Conservation (phyloP, 2,113 vertebrate species). For the Benitochromis conjunctus region DNA sequence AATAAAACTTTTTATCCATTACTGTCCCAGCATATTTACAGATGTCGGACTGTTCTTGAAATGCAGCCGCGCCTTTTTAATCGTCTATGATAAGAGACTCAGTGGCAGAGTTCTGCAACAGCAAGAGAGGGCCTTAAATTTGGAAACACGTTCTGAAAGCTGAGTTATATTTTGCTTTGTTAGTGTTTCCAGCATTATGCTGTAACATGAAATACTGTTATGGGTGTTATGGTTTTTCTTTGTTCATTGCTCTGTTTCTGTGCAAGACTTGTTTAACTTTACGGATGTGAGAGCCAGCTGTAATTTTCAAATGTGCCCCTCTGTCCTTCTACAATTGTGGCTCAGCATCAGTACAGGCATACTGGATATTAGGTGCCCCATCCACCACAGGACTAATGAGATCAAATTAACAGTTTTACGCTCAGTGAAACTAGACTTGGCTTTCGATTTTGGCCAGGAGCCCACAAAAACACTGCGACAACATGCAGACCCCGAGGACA, state of each 20-base stretch:
- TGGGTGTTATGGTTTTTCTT: not conserved
- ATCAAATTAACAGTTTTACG: not conserved
- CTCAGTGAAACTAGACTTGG: not conserved
- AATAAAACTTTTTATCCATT: not conserved
- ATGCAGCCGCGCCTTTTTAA: not conserved
- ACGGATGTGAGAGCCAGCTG: not conserved
- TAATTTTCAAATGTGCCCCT: not conserved
- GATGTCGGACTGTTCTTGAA: not conserved
- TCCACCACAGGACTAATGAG: not conserved
- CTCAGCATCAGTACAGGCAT: not conserved
- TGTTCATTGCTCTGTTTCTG: not conserved
- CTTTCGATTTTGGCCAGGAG: not conserved
- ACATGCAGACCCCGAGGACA: not conserved
- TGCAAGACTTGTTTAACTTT: not conserved
- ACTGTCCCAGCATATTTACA: not conserved
- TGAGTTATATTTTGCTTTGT: not conserved
- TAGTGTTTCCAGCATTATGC: not conserved
- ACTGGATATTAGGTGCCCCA: not conserved
- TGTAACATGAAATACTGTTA: not conserved
- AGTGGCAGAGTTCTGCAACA: not conserved
- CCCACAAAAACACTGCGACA: not conserved
- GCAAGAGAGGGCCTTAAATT: not conserved
- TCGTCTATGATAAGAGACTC: not conserved
- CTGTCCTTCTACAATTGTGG: not conserved
- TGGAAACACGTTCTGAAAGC: not conserved